phyloP scores from a whole-genome alignment of 2,888 invertebrate genomes.

The Lamellibrachia columna region DNA sequence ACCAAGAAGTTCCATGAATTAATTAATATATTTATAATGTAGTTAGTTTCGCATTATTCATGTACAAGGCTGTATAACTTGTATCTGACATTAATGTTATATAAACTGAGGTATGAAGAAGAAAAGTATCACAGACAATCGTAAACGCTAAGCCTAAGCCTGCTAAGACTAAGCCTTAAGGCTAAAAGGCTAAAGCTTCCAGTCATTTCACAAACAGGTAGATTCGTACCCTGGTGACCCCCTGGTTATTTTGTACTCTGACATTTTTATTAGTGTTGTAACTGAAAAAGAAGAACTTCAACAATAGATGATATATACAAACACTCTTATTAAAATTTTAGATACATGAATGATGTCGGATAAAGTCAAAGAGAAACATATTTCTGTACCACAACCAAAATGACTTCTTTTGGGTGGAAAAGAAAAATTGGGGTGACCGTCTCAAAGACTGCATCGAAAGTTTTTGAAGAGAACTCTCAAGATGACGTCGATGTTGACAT shows the following conservation, averaged over 20 bases:
- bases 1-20: not conserved
- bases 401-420: slow-evolving; percentile 62
- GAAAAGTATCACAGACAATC: too few relatives aligned
- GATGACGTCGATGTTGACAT: slow-evolving; percentile 49
- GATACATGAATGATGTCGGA: not conserved
- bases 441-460: slow-evolving; percentile 41
- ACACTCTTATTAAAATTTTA: not conserved
- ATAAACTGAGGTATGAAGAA: too few relatives aligned
- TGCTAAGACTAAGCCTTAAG: too few relatives aligned
- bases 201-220: too few relatives aligned
- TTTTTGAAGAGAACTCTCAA: slow-evolving; percentile 52
- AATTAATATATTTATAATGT: too few relatives aligned
- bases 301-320: not conserved
- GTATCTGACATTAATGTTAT: too few relatives aligned
- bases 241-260: too few relatives aligned
- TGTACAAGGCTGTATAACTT: too few relatives aligned
- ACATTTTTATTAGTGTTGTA: not conserved
- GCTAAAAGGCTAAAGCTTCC: too few relatives aligned
- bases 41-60: too few relatives aligned
- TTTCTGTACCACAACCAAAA: slow-evolving; percentile 23
- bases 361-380: not conserved
- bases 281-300: not conserved
- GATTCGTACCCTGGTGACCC: too few relatives aligned
- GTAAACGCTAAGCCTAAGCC: too few relatives aligned
- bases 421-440: slow-evolving; percentile 58